These are phyloP conservation scores for Leptinotarsa lineolata DNA, from an alignment of 1,140 invertebrate genomes.

Conservation along the genomic window DNA sequence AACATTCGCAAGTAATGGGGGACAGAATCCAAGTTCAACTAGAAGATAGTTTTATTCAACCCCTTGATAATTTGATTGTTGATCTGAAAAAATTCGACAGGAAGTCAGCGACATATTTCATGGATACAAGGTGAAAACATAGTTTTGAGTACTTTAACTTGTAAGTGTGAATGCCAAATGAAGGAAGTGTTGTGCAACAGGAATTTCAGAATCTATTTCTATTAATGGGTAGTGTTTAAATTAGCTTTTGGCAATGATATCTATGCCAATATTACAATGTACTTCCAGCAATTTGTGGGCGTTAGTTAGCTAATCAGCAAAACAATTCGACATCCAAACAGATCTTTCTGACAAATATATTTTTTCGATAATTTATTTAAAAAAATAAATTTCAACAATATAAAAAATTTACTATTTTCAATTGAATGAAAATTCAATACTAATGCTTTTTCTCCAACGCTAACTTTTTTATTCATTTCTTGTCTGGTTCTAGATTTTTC, in stretches of 20 bases:
- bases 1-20: constrained; percentile 56
- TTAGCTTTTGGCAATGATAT: not conserved
- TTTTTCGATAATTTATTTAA: too few species aligned
- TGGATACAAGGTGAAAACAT: constrained; percentile 66
- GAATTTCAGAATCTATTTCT: not conserved
- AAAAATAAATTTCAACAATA: too few species aligned
- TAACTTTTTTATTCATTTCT: too few species aligned
- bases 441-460: too few species aligned
- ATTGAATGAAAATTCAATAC: too few species aligned
- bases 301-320: too few species aligned
- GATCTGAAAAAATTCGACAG: constrained; percentile 68
- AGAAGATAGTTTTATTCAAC: constrained; percentile 62
- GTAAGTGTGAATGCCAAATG: not conserved
- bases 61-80: constrained; percentile 62
- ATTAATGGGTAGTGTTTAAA: not conserved
- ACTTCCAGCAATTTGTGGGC: not conserved
- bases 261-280: constrained; percentile 2
- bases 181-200: not conserved
- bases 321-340: too few species aligned
- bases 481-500: too few species aligned
- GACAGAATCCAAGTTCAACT: constrained; percentile 53
- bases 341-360: too few species aligned
- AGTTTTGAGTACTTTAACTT: not conserved
- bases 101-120: constrained; percentile 63
- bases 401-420: too few species aligned